phyloP scores from a whole-genome alignment of 1,140 invertebrate species.

The Globodera ellingtonae region DNA sequence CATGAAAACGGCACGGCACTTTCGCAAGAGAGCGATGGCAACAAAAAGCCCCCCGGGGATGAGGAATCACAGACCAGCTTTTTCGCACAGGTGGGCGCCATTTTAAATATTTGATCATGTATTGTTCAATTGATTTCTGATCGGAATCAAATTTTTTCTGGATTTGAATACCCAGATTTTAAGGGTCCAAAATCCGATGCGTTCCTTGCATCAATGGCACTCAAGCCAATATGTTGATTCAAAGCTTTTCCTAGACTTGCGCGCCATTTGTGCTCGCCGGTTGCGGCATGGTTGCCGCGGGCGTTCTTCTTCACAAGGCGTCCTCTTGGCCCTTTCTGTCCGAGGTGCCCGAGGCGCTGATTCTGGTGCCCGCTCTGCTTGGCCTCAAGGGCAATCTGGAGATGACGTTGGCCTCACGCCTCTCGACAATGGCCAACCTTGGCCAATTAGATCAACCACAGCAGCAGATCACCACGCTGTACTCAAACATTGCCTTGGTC shows the following conservation, averaged over 20 bases:
- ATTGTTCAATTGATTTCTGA: too few species aligned
- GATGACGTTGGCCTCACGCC: conserved; percentile 45
- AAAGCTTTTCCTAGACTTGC: conserved; percentile 17
- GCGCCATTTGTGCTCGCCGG: conserved; percentile 62
- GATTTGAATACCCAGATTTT: too few species aligned
- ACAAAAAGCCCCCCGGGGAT: not conserved
- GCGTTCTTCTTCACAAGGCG: conserved; percentile 78
- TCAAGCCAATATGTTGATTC: too few species aligned
- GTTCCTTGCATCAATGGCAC: too few species aligned
- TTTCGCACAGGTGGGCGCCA: not conserved
- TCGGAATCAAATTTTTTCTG: too few species aligned
- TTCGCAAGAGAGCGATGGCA: not conserved
- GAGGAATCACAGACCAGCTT: not conserved
- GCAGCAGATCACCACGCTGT: conserved; percentile 29
- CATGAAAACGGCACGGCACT: not conserved
- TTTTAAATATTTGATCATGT: not conserved
- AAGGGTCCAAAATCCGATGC: too few species aligned
- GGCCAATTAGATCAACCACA: conserved; percentile 35
- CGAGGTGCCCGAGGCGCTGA: conserved; percentile 41
- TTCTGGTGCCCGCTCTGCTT: conserved; percentile 44
- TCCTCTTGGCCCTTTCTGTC: conserved; percentile 66
- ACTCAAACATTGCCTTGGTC: conserved; percentile 62
- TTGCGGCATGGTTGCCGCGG: conserved; percentile 87
- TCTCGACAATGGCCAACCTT: conserved; percentile 45
- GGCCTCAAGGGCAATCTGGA: conserved; percentile 47